Evolutionary conservation across 2,113 vertebrate genomes (phyloP).

Genomic region (Amia ocellicauda): DNA sequence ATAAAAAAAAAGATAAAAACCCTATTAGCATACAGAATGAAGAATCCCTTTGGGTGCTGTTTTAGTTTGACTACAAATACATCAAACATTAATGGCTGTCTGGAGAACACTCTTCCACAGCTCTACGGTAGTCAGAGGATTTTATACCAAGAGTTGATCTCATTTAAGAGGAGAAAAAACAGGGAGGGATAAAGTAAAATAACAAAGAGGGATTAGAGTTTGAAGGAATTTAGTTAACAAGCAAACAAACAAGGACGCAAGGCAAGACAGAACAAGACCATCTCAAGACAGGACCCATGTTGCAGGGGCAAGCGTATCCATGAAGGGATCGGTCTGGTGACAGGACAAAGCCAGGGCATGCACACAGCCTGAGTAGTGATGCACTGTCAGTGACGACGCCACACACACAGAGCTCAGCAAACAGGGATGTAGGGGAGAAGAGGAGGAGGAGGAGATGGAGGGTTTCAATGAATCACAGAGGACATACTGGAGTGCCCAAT

Average conservation of each 20-base stretch:
- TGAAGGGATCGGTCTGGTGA: too few species aligned
- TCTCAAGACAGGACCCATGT: constrained; percentile 31
- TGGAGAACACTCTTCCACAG: constrained; percentile 31
- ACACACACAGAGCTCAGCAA: too few species aligned
- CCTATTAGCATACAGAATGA: constrained; percentile 1
- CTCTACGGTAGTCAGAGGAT: constrained; percentile 6
- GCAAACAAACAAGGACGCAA: too few species aligned
- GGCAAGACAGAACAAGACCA: constrained; percentile 11
- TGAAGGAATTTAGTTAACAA: too few species aligned
- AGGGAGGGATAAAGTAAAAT: too few species aligned
- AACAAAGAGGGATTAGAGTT: too few species aligned
- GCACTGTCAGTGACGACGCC: too few species aligned
- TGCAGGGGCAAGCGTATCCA: constrained; percentile 23
- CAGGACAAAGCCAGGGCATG: too few species aligned
- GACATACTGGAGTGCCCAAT: constrained; percentile 16
- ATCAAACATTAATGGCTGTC: constrained; percentile 16
- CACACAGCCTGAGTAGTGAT: too few species aligned
- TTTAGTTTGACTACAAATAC: not conserved
- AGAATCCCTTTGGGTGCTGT: not conserved
- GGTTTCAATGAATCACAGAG: constrained; percentile 29
- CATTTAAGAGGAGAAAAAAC: too few species aligned
- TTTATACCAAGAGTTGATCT: constrained; percentile 33
- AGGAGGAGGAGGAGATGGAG: constrained; percentile 18
- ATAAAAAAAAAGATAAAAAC: not conserved
- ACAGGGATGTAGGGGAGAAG: too few species aligned